Evolutionary conservation across 2,113 vertebrate genomes (phyloP).

Genomic region (Oreochromis aureus): DNA sequence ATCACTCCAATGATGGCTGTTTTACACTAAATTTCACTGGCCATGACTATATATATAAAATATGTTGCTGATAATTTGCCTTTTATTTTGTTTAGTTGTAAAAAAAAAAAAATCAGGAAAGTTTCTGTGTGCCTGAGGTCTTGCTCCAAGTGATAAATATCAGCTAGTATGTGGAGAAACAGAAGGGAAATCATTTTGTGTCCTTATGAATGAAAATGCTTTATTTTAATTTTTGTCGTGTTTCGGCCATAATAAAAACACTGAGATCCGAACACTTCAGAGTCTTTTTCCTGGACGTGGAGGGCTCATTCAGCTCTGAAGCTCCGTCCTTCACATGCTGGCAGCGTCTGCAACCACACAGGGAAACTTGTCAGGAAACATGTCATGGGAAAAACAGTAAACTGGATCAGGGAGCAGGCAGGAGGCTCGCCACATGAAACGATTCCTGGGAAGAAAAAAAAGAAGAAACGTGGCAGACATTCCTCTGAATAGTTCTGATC

Average conservation of each 20-base stretch:
- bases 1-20: neutral
- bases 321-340: neutral
- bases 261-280: neutral
- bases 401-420: neutral
- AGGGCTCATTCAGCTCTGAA: neutral
- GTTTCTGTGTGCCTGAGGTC: neutral
- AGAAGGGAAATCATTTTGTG: neutral
- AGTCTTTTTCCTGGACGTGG: neutral
- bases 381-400: constrained; percentile 26
- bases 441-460: neutral
- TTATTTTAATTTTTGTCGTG: neutral
- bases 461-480: neutral
- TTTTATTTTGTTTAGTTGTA: neutral
- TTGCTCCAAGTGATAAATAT: neutral
- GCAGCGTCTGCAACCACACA: neutral
- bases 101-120: neutral
- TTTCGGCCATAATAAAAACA: neutral
- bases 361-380: neutral
- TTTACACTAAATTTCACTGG: neutral
- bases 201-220: neutral
- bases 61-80: neutral
- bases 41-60: neutral
- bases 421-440: constrained; percentile 17
- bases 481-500: neutral
- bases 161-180: neutral